Percentiles rank a stretch among this genome's conserved stretches.
phyloP scores from a whole-genome alignment of 1,140 invertebrate genomes.

The Drosophila biarmipes region DNA sequence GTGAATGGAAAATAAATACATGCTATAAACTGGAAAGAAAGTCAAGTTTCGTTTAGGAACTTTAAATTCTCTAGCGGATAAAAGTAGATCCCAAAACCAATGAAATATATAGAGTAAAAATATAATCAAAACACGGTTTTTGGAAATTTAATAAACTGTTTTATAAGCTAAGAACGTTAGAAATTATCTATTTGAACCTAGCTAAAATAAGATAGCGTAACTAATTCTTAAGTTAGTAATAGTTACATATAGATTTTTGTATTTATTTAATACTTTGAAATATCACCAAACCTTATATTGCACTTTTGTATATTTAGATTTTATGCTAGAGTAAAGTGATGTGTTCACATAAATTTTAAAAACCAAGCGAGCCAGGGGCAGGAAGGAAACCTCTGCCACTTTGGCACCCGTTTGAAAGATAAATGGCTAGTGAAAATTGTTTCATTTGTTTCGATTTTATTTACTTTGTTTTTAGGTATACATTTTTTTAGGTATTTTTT shows the following conservation, averaged over 20 bases:
- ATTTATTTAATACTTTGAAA: no score
- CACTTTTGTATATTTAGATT: no score
- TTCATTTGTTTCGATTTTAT: slow-evolving; percentile 21
- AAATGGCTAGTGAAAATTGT: slow-evolving; percentile 35
- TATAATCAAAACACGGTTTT: neutral
- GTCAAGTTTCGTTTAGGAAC: neutral
- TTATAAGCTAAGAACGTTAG: no score
- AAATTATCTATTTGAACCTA: no score
- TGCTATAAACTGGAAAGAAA: slow-evolving; percentile 14
- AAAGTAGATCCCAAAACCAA: neutral
- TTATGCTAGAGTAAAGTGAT: slow-evolving; percentile 3
- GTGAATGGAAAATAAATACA: slow-evolving; percentile 41
- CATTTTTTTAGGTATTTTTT: slow-evolving; percentile 7
- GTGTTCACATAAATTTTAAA: slow-evolving; percentile 14
- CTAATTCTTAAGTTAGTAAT: no score
- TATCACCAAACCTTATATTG: neutral
- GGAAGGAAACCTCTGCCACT: slow-evolving; percentile 20
- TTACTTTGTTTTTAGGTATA: neutral
- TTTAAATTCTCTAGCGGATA: neutral
- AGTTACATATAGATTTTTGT: no score
- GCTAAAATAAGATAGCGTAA: no score
- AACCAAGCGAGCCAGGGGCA: slow-evolving; percentile 1
- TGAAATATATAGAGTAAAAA: neutral
- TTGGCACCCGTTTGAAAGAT: slow-evolving; percentile 40
- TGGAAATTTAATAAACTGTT: no score